These are phyloP conservation scores for Rhingia campestris DNA, from an alignment of 2,888 invertebrate species.

Conservation along the genomic window DNA sequence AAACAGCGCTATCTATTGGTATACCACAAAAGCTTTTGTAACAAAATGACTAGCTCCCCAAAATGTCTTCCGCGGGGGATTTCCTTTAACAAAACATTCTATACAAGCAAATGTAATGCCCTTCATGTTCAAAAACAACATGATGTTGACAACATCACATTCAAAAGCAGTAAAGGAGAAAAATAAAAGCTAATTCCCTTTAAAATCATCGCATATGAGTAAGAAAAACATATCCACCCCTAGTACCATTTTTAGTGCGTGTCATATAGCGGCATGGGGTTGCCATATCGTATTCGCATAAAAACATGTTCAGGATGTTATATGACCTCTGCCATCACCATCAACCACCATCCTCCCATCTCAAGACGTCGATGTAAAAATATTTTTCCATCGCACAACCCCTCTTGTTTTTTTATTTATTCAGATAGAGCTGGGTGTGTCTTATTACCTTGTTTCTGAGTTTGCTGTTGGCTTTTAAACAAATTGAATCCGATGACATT, in stretches of 20 bases:
- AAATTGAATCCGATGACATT: conserved; percentile 70
- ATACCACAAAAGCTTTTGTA: no score
- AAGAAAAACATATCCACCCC: neutral
- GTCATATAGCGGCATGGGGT: conserved; percentile 30
- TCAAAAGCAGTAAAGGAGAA: neutral
- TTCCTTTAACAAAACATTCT: no score
- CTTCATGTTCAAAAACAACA: no score
- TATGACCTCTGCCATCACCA: conserved; percentile 48
- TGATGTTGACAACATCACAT: no score
- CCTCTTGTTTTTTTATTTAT: conserved; percentile 54
- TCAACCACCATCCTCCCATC: conserved; percentile 32
- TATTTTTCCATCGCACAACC: conserved; percentile 54
- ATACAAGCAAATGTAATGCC: no score
- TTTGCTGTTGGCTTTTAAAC: conserved; percentile 67
- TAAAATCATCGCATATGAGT: conserved; percentile 2
- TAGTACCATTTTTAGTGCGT: conserved; percentile 18
- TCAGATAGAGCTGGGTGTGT: conserved; percentile 60
- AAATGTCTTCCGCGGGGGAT: no score
- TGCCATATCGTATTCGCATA: conserved; percentile 62
- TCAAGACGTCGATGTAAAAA: conserved; percentile 60
- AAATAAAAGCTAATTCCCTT: neutral
- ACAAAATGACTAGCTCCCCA: no score
- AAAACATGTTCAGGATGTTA: conserved; percentile 64
- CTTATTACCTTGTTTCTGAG: conserved; percentile 48
- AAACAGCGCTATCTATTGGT: no score